A percentile compares a stretch with the other conserved stretches of the same genome.
Evolutionary conservation across 2,888 invertebrate species (phyloP).

Genomic region (Apodemia duryi): DNA sequence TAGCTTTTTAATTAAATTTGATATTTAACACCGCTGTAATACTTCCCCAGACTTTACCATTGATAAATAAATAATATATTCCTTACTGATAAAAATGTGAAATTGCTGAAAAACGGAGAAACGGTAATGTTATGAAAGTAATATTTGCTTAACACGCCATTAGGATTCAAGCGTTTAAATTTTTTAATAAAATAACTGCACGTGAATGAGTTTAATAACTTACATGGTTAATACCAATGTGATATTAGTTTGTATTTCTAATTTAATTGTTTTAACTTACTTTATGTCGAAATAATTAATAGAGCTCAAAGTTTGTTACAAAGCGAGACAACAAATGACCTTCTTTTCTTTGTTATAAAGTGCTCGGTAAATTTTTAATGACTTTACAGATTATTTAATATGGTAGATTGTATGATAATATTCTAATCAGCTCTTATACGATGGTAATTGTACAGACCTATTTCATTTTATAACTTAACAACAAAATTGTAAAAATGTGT

Average conservation of each 20-base stretch:
- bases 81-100: no score
- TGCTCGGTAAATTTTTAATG: conserved; percentile 9
- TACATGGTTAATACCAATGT: neutral
- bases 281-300: conserved; percentile 17
- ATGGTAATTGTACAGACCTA: neutral
- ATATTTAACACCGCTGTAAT: no score
- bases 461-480: neutral
- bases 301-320: conserved; percentile 6
- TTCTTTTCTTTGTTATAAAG: conserved; percentile 13
- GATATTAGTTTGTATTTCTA: conserved; percentile 3
- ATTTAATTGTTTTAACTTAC: conserved; percentile 19
- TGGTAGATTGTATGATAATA: conserved; percentile 1
- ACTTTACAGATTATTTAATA: conserved; percentile 11
- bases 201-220: conserved; percentile 9
- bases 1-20: no score
- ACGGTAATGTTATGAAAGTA: no score
- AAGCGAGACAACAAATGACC: conserved; percentile 2
- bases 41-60: no score
- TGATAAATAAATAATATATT: no score
- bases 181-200: neutral
- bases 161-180: no score
- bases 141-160: no score
- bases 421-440: neutral
- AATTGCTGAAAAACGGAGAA: no score
- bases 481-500: neutral